These are phyloP conservation scores for Apomyelois bistriatella DNA, from an alignment of 2,888 invertebrate genomes.

Conservation along the genomic window DNA sequence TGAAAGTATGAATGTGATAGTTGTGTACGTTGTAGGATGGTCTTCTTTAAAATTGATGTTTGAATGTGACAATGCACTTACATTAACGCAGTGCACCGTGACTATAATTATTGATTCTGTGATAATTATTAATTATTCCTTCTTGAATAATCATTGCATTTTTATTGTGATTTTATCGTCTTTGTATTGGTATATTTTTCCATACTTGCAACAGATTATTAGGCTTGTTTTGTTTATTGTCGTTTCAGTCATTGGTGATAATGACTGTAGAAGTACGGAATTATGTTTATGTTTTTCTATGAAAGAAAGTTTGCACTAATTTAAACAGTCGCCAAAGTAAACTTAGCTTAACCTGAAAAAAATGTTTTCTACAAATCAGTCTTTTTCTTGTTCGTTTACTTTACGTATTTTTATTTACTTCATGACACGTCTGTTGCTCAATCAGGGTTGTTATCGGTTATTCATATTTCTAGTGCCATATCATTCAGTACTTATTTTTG, in stretches of 20 bases:
- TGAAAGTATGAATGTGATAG: conserved; percentile 53
- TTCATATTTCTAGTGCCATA: conserved; percentile 61
- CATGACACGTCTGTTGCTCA: conserved; percentile 39
- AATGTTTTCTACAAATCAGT: neutral
- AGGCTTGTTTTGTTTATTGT: too few species aligned
- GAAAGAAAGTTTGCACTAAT: too few species aligned
- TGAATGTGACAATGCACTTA: conserved; percentile 42
- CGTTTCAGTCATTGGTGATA: too few species aligned
- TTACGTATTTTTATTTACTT: too few species aligned
- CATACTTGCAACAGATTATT: neutral
- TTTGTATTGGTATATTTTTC: conserved; percentile 6
- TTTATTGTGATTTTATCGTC: conserved; percentile 30
- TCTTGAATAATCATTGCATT: conserved; percentile 35
- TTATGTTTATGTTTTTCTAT: too few species aligned
- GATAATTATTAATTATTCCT: conserved; percentile 47
- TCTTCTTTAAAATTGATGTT: conserved; percentile 34
- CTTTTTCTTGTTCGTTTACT: neutral
- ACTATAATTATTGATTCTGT: conserved; percentile 52
- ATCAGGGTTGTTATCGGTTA: conserved; percentile 30
- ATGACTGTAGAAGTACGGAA: too few species aligned
- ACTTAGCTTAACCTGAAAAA: too few species aligned
- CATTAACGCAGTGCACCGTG: conserved; percentile 43
- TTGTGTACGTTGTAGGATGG: conserved; percentile 33
- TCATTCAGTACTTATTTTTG: conserved; percentile 46
- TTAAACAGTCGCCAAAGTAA: too few species aligned